Percentiles rank a stretch among this genome's conserved stretches.
These are phyloP conservation scores for Chesias legatella DNA, from an alignment of 2,888 invertebrate genomes.

Conservation along the genomic window DNA sequence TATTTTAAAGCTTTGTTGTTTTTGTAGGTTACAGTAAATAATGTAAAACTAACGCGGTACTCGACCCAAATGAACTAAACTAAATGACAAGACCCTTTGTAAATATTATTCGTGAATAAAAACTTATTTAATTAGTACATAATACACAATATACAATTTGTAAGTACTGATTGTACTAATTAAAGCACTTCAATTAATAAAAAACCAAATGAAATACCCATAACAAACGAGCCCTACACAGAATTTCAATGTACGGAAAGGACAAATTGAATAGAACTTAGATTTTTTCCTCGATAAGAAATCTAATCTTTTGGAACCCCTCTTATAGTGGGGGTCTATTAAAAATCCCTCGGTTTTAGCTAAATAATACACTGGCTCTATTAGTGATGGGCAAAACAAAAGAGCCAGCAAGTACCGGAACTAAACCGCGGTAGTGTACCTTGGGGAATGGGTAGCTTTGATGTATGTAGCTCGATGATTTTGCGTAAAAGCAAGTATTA, in stretches of 20 bases:
- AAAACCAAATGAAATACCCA: too few species aligned
- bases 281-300: conserved; percentile 70
- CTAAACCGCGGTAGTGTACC: conserved; percentile 66
- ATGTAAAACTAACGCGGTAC: too few species aligned
- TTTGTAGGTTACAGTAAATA: too few species aligned
- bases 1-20: too few species aligned
- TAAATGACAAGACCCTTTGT: too few species aligned
- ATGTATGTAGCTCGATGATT: conserved; percentile 17
- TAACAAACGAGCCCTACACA: conserved; percentile 11
- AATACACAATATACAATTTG: too few species aligned
- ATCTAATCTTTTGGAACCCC: conserved; percentile 70
- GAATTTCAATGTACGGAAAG: conserved; percentile 14
- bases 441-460: conserved; percentile 51
- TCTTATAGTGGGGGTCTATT: conserved; percentile 65
- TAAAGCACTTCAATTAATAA: neutral
- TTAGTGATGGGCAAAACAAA: conserved; percentile 67
- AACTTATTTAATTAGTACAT: too few species aligned
- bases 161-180: too few species aligned
- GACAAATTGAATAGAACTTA: conserved; percentile 37
- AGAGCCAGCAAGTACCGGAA: conserved; percentile 69
- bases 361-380: conserved; percentile 71
- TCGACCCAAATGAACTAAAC: too few species aligned
- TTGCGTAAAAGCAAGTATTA: too few species aligned
- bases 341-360: conserved; percentile 70
- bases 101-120: too few species aligned